A percentile compares a stretch with the other conserved stretches of the same genome.
These are phyloP conservation scores for Chrysomela aeneicollis DNA, from an alignment of 2,888 invertebrate genomes.

Conservation along the genomic window DNA sequence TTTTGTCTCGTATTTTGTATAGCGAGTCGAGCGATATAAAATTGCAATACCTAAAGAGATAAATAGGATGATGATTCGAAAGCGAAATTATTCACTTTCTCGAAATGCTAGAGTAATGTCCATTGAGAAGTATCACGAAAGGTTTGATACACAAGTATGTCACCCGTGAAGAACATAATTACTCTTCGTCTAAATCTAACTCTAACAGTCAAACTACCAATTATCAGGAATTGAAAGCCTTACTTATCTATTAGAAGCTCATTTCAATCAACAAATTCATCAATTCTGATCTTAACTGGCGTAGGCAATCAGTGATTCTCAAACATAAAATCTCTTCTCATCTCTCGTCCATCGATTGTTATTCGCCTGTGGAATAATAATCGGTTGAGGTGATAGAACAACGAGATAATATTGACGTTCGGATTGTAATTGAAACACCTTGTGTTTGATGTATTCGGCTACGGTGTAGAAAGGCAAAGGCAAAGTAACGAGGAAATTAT, in stretches of 20 bases:
- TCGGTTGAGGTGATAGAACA: slow-evolving; percentile 17
- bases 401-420: slow-evolving; percentile 24
- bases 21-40: too few relatives aligned
- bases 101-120: too few relatives aligned
- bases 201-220: slow-evolving; percentile 29
- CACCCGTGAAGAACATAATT: slow-evolving; percentile 35
- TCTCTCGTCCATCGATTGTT: slow-evolving; percentile 11
- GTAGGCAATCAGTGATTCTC: slow-evolving; percentile 26
- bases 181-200: slow-evolving; percentile 35
- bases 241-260: slow-evolving; percentile 34
- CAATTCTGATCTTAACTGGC: slow-evolving; percentile 27
- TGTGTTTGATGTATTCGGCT: slow-evolving; percentile 27
- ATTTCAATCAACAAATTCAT: slow-evolving; percentile 39
- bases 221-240: slow-evolving; percentile 33
- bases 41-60: too few relatives aligned
- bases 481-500: slow-evolving; percentile 29
- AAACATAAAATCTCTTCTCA: slow-evolving; percentile 26
- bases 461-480: slow-evolving; percentile 18
- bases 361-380: slow-evolving; percentile 31
- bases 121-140: too few relatives aligned
- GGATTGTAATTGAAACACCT: slow-evolving; percentile 27
- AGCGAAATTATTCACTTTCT: too few relatives aligned
- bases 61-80: too few relatives aligned
- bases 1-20: too few relatives aligned
- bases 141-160: too few relatives aligned